Conservation (phyloP, 2,888 invertebrate species). For the Malacosoma neustria region DNA sequence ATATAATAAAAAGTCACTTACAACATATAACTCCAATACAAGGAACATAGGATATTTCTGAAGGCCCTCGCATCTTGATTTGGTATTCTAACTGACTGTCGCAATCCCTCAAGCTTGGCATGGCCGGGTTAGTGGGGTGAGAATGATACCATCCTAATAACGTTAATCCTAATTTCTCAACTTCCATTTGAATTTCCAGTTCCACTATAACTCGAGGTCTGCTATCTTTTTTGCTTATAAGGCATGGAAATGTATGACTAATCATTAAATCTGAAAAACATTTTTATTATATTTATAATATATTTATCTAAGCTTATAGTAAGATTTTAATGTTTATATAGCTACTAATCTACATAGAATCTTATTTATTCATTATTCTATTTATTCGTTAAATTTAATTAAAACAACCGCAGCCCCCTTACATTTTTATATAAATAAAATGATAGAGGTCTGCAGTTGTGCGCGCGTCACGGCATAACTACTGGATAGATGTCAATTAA, state of each 20-base stretch:
- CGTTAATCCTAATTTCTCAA: constrained; percentile 86
- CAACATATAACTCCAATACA: constrained; percentile 95
- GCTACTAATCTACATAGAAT: too few relatives aligned
- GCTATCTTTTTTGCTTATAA: constrained; percentile 85
- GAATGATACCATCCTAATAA: constrained; percentile 98
- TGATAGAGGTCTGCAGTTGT: too few relatives aligned
- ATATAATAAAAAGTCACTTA: constrained; percentile 69
- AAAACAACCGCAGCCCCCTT: too few relatives aligned
- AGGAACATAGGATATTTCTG: constrained; percentile 93
- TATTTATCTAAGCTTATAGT: too few relatives aligned
- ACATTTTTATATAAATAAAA: too few relatives aligned
- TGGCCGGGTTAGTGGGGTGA: constrained; percentile 90
- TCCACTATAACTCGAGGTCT: constrained; percentile 86
- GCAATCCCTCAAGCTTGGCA: constrained; percentile 91
- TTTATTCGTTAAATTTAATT: too few relatives aligned
- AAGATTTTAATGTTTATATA: too few relatives aligned
- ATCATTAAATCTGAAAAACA: constrained; percentile 84
- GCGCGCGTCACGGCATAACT: too few relatives aligned
- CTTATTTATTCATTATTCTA: too few relatives aligned
- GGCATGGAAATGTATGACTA: constrained; percentile 91
- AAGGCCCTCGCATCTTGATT: constrained; percentile 93
- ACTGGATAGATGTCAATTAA: too few relatives aligned
- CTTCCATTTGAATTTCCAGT: constrained; percentile 86
- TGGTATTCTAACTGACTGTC: constrained; percentile 96
- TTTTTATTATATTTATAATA: constrained; percentile 3